Evolutionary conservation across 2,113 vertebrate genomes (phyloP).

Genomic region (Pavo muticus): DNA sequence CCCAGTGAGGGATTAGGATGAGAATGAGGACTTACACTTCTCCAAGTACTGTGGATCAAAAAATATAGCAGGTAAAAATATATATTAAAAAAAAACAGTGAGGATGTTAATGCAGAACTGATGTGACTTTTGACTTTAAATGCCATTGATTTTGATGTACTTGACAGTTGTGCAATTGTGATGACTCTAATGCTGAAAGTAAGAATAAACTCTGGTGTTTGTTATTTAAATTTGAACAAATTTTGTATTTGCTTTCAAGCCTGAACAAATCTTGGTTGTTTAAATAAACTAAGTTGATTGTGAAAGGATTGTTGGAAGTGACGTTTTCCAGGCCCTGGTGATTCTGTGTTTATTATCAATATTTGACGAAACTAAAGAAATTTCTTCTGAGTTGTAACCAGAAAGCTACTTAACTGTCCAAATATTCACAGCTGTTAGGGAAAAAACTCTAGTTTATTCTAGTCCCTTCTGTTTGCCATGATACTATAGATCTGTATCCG

Average conservation of each 20-base stretch:
- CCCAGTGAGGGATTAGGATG: neutral
- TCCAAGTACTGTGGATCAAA: neutral
- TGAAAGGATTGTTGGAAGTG: neutral
- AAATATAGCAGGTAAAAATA: neutral
- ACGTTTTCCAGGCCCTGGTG: neutral
- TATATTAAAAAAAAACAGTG: neutral
- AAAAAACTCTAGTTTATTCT: neutral
- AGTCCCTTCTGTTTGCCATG: neutral
- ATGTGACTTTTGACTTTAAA: neutral
- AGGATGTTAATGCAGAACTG: neutral
- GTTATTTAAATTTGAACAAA: neutral
- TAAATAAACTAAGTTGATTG: constrained; percentile 20
- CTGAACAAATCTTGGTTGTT: neutral
- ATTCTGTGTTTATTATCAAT: constrained; percentile 49
- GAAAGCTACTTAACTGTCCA: constrained; percentile 23
- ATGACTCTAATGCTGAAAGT: neutral
- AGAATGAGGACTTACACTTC: neutral
- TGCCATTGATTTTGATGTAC: neutral
- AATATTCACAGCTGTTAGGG: neutral
- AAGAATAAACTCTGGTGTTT: neutral
- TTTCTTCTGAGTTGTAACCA: neutral
- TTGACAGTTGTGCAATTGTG: neutral
- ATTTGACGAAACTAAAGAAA: constrained; percentile 37
- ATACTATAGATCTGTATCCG: neutral
- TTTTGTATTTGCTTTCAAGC: neutral